phyloP scores from a whole-genome alignment of 2,113 vertebrate species.

The Proterorhinus semilunaris region DNA sequence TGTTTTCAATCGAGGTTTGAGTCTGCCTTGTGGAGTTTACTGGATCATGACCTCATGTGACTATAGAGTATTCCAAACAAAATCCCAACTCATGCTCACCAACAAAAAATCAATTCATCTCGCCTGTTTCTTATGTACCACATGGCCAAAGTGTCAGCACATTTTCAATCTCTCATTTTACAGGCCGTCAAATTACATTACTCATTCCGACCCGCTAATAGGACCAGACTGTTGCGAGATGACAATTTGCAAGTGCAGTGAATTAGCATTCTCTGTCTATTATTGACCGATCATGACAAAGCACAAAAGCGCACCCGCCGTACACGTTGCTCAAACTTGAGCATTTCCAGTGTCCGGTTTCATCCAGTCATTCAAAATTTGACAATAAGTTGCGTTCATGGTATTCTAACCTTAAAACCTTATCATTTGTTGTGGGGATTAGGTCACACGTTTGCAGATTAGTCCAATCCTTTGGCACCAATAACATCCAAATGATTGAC shows the following conservation, averaged over 20 bases:
- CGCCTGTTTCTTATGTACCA: neutral
- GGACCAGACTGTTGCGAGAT: slow-evolving; percentile 41
- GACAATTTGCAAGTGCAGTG: slow-evolving; percentile 41
- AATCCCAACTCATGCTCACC: neutral
- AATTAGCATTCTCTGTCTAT: slow-evolving; percentile 42
- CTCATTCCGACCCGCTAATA: slow-evolving; percentile 20
- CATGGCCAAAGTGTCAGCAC: slow-evolving; percentile 12
- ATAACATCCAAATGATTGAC: too few species aligned
- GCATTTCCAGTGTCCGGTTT: slow-evolving; percentile 23
- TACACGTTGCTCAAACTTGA: neutral
- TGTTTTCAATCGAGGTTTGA: too few species aligned
- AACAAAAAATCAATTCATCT: too few species aligned
- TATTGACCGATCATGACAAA: slow-evolving; percentile 23
- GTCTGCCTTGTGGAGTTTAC: too few species aligned
- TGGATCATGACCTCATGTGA: too few species aligned
- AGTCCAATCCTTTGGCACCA: too few species aligned
- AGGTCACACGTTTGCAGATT: too few species aligned
- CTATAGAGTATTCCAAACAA: neutral
- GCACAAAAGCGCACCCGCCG: neutral
- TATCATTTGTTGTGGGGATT: too few species aligned
- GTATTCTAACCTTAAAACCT: too few species aligned
- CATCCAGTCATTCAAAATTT: slow-evolving; percentile 4
- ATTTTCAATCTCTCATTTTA: slow-evolving; percentile 39
- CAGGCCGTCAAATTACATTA: slow-evolving; percentile 53
- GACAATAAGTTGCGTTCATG: too few species aligned